A percentile compares a stretch with the other conserved stretches of the same genome.
These are phyloP conservation scores for Hippopotamus amphibius DNA, from an alignment of 2,113 vertebrate species.

Conservation along the genomic window DNA sequence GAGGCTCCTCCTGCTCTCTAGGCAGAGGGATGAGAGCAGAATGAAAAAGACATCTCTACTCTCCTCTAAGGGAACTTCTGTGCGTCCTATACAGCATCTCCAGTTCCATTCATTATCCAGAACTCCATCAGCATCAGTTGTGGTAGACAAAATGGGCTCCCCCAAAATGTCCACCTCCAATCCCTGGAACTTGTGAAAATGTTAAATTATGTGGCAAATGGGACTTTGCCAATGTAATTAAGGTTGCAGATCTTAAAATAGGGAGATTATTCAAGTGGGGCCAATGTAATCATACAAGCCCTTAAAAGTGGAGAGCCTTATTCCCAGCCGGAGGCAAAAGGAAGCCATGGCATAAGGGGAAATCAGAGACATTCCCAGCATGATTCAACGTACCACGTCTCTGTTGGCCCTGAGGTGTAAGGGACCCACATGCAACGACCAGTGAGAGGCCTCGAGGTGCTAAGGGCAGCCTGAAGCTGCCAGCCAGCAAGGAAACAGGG, in stretches of 20 bases:
- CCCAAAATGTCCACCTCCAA: background rate
- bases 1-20: background rate
- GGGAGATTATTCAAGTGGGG: background rate
- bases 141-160: background rate
- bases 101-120: background rate
- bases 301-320: background rate
- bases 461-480: background rate
- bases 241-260: background rate
- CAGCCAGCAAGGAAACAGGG: background rate
- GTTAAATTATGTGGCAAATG: background rate
- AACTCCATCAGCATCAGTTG: background rate
- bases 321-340: background rate
- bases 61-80: background rate
- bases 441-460: background rate
- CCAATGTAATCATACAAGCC: background rate
- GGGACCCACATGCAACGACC: background rate
- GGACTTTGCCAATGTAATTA: background rate
- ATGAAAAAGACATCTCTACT: background rate
- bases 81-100: background rate
- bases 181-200: background rate
- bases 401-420: background rate
- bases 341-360: background rate
- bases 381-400: background rate
- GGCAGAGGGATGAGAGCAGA: background rate
- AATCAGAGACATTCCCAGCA: background rate